Evolutionary conservation across 1,140 invertebrate genomes (phyloP).

Genomic region (Aphis gossypii): DNA sequence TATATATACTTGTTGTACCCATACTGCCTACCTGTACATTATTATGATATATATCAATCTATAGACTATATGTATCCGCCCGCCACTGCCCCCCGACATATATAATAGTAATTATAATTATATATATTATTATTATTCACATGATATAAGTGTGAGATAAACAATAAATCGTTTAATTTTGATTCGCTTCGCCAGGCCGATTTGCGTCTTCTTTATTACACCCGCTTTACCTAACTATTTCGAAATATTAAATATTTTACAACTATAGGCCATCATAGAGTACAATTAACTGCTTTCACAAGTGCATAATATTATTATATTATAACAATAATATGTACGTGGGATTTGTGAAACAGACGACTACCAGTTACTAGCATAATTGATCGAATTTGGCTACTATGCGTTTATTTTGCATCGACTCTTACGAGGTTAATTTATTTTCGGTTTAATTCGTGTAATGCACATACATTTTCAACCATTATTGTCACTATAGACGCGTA

Average conservation of each 20-base stretch:
- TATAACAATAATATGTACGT: too few relatives aligned
- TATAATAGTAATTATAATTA: background rate
- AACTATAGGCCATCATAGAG: background rate
- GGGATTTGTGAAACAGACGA: too few relatives aligned
- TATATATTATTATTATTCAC: background rate
- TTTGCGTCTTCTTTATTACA: constrained; percentile 14
- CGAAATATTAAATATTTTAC: background rate
- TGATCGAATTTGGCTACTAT: too few relatives aligned
- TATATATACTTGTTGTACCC: background rate
- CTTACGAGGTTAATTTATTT: too few relatives aligned
- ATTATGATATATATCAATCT: background rate
- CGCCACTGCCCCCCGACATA: background rate
- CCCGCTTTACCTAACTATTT: too few relatives aligned
- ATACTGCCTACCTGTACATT: background rate
- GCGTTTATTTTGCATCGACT: too few relatives aligned
- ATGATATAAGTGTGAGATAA: background rate
- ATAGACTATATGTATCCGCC: background rate
- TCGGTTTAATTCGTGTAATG: too few relatives aligned
- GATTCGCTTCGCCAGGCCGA: background rate
- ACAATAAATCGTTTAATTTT: background rate
- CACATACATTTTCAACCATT: too few relatives aligned
- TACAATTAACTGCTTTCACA: background rate
- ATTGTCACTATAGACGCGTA: too few relatives aligned
- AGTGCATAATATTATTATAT: too few relatives aligned
- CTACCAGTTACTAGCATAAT: too few relatives aligned